A percentile compares a stretch with the other conserved stretches of the same genome.
phyloP scores from a whole-genome alignment of 2,113 vertebrate species.

The Vidua chalybeata region DNA sequence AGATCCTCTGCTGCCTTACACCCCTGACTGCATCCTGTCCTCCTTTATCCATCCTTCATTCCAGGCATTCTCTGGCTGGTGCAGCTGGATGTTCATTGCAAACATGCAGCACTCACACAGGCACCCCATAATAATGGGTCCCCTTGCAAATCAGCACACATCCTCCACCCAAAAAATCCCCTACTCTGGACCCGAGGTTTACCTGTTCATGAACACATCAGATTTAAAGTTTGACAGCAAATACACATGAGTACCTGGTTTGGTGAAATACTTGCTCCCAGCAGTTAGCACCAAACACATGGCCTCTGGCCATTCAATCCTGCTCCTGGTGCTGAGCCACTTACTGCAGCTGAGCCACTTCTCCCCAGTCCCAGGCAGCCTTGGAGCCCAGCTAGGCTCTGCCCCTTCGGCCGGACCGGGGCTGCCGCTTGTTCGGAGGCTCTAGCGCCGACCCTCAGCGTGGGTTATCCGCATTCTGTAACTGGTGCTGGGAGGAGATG shows the following conservation, averaged over 20 bases:
- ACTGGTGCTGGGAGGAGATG: too few species aligned
- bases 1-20: background rate
- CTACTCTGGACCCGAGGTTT: accelerated
- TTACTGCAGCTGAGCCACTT: too few species aligned
- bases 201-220: background rate
- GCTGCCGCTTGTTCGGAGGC: too few species aligned
- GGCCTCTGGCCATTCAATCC: background rate
- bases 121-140: accelerated
- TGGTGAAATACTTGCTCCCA: background rate
- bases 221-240: background rate
- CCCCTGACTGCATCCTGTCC: background rate
- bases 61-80: background rate
- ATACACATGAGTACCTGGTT: background rate
- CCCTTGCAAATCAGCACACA: background rate
- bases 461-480: too few species aligned
- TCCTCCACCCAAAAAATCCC: background rate
- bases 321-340: background rate
- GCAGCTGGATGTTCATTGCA: background rate
- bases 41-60: background rate
- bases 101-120: background rate
- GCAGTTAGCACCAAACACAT: accelerated
- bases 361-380: too few species aligned
- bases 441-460: too few species aligned
- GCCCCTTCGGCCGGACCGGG: too few species aligned
- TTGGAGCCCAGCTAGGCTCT: too few species aligned